These are phyloP conservation scores for Oreochromis aureus DNA, from an alignment of 2,113 vertebrate species.

Conservation along the genomic window DNA sequence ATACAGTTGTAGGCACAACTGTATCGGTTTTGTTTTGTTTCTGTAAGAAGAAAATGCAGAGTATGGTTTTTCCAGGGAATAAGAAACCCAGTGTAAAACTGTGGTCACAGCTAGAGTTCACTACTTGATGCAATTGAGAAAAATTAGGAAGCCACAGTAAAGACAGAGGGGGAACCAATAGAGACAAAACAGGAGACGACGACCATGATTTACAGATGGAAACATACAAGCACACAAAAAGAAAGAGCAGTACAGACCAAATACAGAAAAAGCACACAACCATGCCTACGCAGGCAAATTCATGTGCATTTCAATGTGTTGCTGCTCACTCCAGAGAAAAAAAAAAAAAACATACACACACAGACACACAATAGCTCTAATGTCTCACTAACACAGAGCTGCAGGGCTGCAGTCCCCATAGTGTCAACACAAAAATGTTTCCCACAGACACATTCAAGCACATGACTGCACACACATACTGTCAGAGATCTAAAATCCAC, in stretches of 20 bases:
- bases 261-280: slow-evolving; percentile 1
- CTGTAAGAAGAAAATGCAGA: not conserved
- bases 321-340: slow-evolving; percentile 10
- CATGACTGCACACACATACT: not conserved
- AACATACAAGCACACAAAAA: not conserved
- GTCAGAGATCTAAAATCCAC: slow-evolving; percentile 23
- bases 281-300: slow-evolving; percentile 36
- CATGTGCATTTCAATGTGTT: slow-evolving; percentile 29
- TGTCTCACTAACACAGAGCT: not conserved
- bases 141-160: not conserved
- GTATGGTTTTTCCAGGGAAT: not conserved
- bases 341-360: not conserved
- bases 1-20: not conserved
- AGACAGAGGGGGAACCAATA: not conserved
- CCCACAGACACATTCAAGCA: not conserved
- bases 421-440: not conserved
- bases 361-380: slow-evolving; percentile 9
- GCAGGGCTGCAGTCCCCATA: not conserved
- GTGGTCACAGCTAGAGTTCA: not conserved
- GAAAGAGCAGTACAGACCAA: not conserved
- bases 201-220: not conserved
- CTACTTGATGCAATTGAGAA: not conserved
- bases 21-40: not conserved
- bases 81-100: not conserved
- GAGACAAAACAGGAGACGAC: not conserved